Evolutionary conservation across 2,113 vertebrate species (phyloP), one percentile per base, ranked within the genome.

Genomic region (Gobio gobio): DNA sequence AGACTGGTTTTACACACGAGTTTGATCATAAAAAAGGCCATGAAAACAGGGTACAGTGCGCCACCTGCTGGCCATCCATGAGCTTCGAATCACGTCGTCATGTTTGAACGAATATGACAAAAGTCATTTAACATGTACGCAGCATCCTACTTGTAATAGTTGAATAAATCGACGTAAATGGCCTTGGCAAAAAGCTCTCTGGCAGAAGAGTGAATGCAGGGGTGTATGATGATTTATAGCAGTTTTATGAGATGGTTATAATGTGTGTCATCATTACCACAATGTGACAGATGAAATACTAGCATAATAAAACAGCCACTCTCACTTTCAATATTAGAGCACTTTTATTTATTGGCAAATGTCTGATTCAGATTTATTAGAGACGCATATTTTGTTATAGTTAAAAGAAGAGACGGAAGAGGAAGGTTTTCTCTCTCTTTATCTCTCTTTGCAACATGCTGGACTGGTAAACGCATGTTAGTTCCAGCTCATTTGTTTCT

Each of bases 401-500:
- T 72, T 70, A 73, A 66, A 68, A 49, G 24, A 49, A 18, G 14
- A 3, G 58, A 18, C 36, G 36, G 63, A 64, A 49, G 29, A 29
- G 10, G n/a, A 54, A n/a, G 4, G 1, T 20, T 0, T 63, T 66
- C 43, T 64, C 45, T 29, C 40, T 49, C 59, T 29, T 68, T 22
- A 36, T 24, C 22, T 64, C 40, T 80, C n/a, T 63, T 47, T 4
- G 45, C 61, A 20, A 81, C n/a, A 64, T 26, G 9, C 59, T 47
- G 56, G 12, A n/a, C 54, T 59, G 76, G 13, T 45, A 22, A 8
- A 63, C 14, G 26, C 70, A 68, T 66, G 58, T 83, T 78, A 72
- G 82, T 87, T 90, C 54, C 89, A 86, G 80, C 82, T 89, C 81
- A 86, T 88, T 89, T 87, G 78, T 85, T 90, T 84, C 33, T 83